Evolutionary conservation across 1,140 invertebrate species (phyloP), one percentile per base, ranked within the genome.

Genomic region (Oryctes rhinoceros): DNA sequence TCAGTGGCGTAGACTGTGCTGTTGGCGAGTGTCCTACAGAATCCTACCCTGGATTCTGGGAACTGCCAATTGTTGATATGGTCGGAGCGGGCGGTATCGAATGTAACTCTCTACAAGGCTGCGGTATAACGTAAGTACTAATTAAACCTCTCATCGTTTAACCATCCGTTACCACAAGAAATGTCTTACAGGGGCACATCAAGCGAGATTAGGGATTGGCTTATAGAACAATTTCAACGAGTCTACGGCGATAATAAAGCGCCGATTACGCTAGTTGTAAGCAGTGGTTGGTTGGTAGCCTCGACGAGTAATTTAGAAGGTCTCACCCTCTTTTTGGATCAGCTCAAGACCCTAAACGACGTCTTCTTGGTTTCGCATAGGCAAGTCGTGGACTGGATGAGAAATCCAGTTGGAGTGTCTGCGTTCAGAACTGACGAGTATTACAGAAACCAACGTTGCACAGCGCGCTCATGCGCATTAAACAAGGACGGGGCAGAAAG

Each of bases 21-120:
- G 90, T 93, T 48, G 88, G 89, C 2, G 89, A 90, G 0, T 94
- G 93, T 85, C 94, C 93, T 1, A 89, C 86, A 30, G 90, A 91
- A 4, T 89, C 91, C 0, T 89, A 91, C 67, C 90, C 91, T 11
- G 91, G 90, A 6, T 83, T 91, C 2, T 93, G 93, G 93, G 88
- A 91, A 0, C 86, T 90, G 47, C 93, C 93, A 2, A 92, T 94
- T 90, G 85, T 92, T 4, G 89, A 91, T 81, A 90, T 91, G 88
- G 85, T 86, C 7, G 90, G 91, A 84, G 80, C 88, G 10, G 81
- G 88, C n/a, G 87, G 87, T 9, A 81, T 82, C 15, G 85, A 89
- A 3, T 94, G 93, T 84, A 89, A 91, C 37, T 92, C 92, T 89
- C 88, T 91, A 3, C 91, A 93, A 81, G 86, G 88, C 10, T 94